phyloP scores from a whole-genome alignment of 1,140 invertebrate species.

The Diuraphis noxia region DNA sequence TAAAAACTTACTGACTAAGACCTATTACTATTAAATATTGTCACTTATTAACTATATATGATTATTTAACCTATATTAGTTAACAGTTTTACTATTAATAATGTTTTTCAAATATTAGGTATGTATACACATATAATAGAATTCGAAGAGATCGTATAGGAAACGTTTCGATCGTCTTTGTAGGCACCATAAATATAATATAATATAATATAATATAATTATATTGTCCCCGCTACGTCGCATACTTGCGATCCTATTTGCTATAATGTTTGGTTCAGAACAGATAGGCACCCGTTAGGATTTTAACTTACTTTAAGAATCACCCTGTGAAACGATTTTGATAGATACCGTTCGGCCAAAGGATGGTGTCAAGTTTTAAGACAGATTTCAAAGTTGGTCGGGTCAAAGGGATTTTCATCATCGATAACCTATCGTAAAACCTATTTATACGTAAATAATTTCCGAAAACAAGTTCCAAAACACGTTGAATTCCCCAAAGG shows the following conservation, averaged over 20 bases:
- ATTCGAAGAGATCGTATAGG: too few species aligned
- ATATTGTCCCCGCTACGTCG: neutral
- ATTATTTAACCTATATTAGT: too few species aligned
- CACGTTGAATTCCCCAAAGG: neutral
- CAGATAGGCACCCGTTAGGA: neutral
- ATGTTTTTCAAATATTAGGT: too few species aligned
- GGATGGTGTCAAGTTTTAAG: neutral
- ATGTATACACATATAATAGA: too few species aligned
- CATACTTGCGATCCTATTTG: neutral
- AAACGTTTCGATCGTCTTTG: too few species aligned
- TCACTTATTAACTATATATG: too few species aligned
- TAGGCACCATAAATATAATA: neutral
- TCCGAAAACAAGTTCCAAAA: neutral
- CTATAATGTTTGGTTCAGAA: neutral
- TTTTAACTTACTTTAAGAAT: neutral
- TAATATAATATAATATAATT: neutral
- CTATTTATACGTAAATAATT: slow-evolving; percentile 30
- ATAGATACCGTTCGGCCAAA: neutral
- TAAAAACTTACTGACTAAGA: too few species aligned
- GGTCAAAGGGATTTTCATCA: slow-evolving; percentile 2
- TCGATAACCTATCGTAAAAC: neutral
- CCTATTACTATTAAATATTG: too few species aligned
- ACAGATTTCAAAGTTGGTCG: neutral
- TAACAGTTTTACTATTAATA: too few species aligned
- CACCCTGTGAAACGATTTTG: neutral